A percentile compares a stretch with the other conserved stretches of the same genome.
These are phyloP conservation scores for Leptoteleia sp. DNA, from an alignment of 1,140 invertebrate species.

Conservation along the genomic window DNA sequence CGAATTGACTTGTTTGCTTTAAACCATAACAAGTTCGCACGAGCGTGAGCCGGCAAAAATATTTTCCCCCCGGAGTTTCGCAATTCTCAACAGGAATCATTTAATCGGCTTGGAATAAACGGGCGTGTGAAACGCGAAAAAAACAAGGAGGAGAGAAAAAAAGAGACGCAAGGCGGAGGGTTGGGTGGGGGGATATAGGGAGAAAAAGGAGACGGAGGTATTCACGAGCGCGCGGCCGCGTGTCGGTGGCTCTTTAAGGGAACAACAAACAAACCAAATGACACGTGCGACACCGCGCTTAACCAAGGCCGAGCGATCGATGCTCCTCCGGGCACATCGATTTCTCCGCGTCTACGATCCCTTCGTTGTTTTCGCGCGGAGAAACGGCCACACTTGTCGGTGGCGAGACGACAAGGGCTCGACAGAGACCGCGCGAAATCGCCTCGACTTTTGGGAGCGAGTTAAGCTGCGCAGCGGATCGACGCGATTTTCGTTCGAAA, in stretches of 20 bases:
- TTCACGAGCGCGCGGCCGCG: not conserved
- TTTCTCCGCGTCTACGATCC: slow-evolving; percentile 50
- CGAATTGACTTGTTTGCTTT: no score
- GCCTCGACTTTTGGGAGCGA: no score
- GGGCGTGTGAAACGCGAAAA: slow-evolving; percentile 36
- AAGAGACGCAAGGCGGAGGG: slow-evolving; percentile 5
- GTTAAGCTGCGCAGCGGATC: slow-evolving; percentile 7
- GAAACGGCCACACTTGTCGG: not conserved
- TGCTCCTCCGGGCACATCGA: slow-evolving; percentile 48
- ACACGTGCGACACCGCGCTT: slow-evolving; percentile 58
- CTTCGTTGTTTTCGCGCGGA: slow-evolving; percentile 35
- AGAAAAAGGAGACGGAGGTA: not conserved
- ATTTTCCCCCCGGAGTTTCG: slow-evolving; percentile 27
- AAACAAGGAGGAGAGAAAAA: not conserved
- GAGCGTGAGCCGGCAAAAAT: slow-evolving; percentile 1
- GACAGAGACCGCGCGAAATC: no score
- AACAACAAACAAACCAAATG: slow-evolving; percentile 61
- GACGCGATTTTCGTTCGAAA: no score
- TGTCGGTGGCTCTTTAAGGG: slow-evolving; percentile 36
- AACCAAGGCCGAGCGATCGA: slow-evolving; percentile 63
- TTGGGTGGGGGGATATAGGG: no score
- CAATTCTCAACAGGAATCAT: slow-evolving; percentile 29
- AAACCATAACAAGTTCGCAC: no score
- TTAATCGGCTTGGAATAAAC: slow-evolving; percentile 27
- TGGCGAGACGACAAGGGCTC: slow-evolving; percentile 30